These are phyloP conservation scores for Panthera uncia DNA, from an alignment of 2,113 vertebrate species.

Conservation along the genomic window DNA sequence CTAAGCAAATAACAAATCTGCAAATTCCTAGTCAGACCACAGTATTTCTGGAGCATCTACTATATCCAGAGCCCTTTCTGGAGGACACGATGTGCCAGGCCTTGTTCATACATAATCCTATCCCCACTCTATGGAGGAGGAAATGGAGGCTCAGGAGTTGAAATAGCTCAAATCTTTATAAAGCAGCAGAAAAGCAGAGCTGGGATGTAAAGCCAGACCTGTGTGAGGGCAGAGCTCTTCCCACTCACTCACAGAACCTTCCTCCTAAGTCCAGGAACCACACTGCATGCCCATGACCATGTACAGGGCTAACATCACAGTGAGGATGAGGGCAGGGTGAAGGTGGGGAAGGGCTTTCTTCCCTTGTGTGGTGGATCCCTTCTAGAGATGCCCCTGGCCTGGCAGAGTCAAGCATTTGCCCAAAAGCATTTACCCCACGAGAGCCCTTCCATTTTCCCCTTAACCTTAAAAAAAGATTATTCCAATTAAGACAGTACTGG, in stretches of 20 bases:
- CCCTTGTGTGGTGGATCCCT: accelerated
- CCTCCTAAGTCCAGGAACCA: background rate
- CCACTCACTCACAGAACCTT: background rate
- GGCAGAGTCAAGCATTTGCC: background rate
- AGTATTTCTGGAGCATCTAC: background rate
- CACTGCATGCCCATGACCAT: too few species aligned
- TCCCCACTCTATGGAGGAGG: too few species aligned
- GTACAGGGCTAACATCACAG: background rate
- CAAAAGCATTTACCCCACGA: background rate
- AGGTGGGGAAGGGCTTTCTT: background rate
- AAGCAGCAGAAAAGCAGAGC: background rate
- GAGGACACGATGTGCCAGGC: background rate
- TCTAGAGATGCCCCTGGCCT: background rate
- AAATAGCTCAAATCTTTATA: background rate
- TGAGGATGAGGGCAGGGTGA: background rate
- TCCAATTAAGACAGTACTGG: background rate
- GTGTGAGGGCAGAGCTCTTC: background rate
- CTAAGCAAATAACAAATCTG: background rate
- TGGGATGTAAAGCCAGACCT: background rate
- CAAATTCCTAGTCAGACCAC: background rate
- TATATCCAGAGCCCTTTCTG: background rate
- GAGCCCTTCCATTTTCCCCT: background rate
- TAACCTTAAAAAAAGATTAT: background rate
- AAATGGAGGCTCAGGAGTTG: background rate
- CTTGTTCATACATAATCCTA: too few species aligned